Evolutionary conservation across 1,140 invertebrate genomes (phyloP), one percentile per base, ranked within the genome.

Genomic region (Anagrus nilaparvatae): DNA sequence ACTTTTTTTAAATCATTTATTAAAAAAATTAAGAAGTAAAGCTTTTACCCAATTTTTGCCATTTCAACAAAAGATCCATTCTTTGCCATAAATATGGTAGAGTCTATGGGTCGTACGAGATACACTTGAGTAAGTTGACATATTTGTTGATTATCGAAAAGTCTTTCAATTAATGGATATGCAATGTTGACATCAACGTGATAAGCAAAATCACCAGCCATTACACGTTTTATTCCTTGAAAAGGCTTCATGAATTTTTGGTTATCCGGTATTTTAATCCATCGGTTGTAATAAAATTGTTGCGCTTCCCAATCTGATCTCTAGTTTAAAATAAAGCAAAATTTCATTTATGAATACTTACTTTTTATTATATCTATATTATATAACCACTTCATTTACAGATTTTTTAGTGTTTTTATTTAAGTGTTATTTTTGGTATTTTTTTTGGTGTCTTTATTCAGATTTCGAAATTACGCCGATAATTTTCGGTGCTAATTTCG

Each of bases 121-220:
- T 51, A 45, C 8, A 55, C 51, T 43, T 45, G 45, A 10, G 53
- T 51, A 8, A 53, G 38, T 46, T 53, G 45, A 23, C 50, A 53
- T 30, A 49, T 53, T 38, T 41, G 43, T 9, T 43, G 46, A 40
- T 55, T 55, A n/a, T 51, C 44, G 28, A 53, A 55, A 8, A 36
- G 34, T 38, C 35, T 43, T 50, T 53, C 51, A 10, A 55, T 50
- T 3, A 40, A 20, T 10, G 51, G 51, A 39, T 51, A 55, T 3
- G 32, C 38, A 18, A 38, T 48, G 35, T 55, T 48, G 6, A 48
- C 45, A 32, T 39, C 43, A 10, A 35, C 51, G 25, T 53, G 53
- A 42, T 50, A 55, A 31, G 46, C 51, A 37, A 40, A 49, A 21
- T 45, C 43, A 13, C 46, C 51, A 21, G 30, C 20, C 10, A 12